Conservation (phyloP, 2,113 vertebrate genomes). For the Caracal caracal region DNA sequence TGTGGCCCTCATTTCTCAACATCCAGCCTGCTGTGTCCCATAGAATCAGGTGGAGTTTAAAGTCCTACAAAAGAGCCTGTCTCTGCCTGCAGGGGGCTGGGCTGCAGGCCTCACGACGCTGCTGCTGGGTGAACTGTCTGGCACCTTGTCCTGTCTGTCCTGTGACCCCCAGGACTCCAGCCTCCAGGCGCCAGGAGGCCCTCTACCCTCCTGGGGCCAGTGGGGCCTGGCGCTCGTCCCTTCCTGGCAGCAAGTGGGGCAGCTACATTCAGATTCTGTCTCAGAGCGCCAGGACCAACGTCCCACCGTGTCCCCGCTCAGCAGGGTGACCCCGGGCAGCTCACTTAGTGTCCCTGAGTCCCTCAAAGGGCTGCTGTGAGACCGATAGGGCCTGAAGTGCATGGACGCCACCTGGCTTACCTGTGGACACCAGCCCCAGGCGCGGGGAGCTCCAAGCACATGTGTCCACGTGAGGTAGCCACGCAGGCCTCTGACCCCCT, state of each 20-base stretch:
- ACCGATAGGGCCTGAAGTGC: neutral
- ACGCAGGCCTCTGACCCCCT: fast-evolving
- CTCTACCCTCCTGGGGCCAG: neutral
- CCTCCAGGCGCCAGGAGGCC: neutral
- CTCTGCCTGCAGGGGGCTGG: neutral
- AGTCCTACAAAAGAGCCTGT: neutral
- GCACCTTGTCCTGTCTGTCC: neutral
- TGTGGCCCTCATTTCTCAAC: neutral
- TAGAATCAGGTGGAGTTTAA: neutral
- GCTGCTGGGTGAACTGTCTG: neutral
- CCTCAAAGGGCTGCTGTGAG: neutral
- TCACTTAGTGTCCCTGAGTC: neutral
- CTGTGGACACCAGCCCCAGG: neutral
- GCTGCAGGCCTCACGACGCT: neutral
- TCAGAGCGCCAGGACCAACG: neutral
- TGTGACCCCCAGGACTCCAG: neutral
- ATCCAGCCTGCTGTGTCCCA: neutral
- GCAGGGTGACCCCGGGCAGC: neutral
- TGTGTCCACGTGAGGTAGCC: neutral
- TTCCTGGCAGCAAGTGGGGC: neutral
- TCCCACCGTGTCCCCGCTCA: neutral
- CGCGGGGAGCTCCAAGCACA: neutral
- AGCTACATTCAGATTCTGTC: neutral
- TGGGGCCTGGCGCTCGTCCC: neutral
- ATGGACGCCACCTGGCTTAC: neutral